Conservation (phyloP, 2,113 vertebrate genomes). For the Mesoclemmys tuberculata region DNA sequence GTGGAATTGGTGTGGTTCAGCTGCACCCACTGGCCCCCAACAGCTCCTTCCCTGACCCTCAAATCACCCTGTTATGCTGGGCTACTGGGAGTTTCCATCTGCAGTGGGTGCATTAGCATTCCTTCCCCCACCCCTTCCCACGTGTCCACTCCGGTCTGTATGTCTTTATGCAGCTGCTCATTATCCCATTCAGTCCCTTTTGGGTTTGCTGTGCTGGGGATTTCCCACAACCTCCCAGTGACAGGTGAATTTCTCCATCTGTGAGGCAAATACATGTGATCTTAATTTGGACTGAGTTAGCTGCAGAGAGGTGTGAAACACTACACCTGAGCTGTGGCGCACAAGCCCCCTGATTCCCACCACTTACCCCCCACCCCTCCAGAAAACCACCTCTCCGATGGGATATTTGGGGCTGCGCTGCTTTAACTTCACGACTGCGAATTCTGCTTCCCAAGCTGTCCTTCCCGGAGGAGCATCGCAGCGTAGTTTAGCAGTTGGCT, state of each 20-base stretch:
- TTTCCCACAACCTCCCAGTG: not conserved
- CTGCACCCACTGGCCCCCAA: accelerated
- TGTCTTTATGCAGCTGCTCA: not conserved
- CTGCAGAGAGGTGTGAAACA: not conserved
- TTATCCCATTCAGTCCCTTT: not conserved
- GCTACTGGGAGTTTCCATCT: not conserved
- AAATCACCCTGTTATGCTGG: not conserved
- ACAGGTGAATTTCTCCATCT: not conserved
- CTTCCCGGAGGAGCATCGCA: not conserved
- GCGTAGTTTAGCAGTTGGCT: not conserved
- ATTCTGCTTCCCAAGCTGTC: not conserved
- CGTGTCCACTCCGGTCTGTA: not conserved
- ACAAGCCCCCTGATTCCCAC: not conserved
- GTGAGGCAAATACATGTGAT: not conserved
- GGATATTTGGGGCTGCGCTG: not conserved
- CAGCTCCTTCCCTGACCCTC: not conserved
- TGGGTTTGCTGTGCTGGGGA: not conserved
- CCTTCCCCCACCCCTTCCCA: not conserved
- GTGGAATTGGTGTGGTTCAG: accelerated
- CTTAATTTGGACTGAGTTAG: not conserved
- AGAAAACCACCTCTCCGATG: too few relatives aligned
- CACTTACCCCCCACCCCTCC: too few relatives aligned
- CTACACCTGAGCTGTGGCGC: not conserved
- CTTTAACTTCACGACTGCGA: accelerated
- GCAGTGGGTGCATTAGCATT: not conserved